A percentile compares a stretch with the other conserved stretches of the same genome.
Conservation (phyloP, 2,888 invertebrate genomes). For the Drymonia ruficornis region DNA sequence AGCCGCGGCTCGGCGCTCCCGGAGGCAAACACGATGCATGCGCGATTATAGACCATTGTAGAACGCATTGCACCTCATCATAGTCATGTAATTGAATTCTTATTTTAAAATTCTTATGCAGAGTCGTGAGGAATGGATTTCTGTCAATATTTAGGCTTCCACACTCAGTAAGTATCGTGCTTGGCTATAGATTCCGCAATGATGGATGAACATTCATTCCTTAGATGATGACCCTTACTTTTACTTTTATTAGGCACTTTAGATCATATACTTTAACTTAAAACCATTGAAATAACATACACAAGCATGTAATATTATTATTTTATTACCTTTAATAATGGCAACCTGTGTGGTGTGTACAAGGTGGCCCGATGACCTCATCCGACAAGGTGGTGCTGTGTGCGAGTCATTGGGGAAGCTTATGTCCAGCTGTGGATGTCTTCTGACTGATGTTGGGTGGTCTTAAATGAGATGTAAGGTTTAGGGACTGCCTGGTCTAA, state of each 20-base stretch:
- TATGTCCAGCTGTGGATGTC: too few relatives aligned
- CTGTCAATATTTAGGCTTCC: not conserved
- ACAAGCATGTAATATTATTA: not conserved
- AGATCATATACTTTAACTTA: not conserved
- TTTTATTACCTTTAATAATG: too few relatives aligned
- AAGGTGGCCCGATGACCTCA: too few relatives aligned
- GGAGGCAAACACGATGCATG: slow-evolving; percentile 78
- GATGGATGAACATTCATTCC: not conserved
- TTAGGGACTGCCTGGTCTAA: too few relatives aligned
- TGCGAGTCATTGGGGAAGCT: too few relatives aligned
- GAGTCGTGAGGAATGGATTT: not conserved
- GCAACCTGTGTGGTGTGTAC: too few relatives aligned
- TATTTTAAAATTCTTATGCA: slow-evolving; percentile 21
- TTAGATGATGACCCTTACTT: not conserved
- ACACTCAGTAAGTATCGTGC: not conserved
- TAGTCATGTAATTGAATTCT: slow-evolving; percentile 61
- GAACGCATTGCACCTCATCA: slow-evolving; percentile 72
- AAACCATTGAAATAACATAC: not conserved
- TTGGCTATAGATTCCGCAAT: not conserved
- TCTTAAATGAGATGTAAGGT: too few relatives aligned
- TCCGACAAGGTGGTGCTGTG: too few relatives aligned
- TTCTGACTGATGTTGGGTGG: too few relatives aligned
- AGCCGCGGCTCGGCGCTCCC: slow-evolving; percentile 63
- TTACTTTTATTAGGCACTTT: not conserved
- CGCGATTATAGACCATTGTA: slow-evolving; percentile 64